Base-by-base conservation (phyloP, 2,113 vertebrate species). In the Clarias batrachus region DNA sequence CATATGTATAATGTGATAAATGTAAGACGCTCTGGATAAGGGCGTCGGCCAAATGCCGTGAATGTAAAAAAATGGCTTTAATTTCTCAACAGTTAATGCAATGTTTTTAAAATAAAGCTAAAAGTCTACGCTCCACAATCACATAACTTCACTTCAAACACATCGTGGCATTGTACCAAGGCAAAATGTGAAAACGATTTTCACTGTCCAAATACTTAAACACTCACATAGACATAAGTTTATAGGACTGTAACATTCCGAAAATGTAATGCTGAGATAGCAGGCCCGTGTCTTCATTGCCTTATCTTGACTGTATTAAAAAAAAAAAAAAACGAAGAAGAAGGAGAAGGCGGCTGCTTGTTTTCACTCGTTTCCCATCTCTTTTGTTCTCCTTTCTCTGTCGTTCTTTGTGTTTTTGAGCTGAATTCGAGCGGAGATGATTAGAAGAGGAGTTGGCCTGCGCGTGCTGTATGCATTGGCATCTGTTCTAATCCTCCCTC, bases 401-500 rank as follows among this genome's bases (percentile, higher is more conserved):
- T 59, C 48, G 10, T 81, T 86, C 70, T 79, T 68, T 68, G 62
- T 68, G 84, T 37, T 79, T 41, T 10, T 21, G 74, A 37, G 84
- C 19, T 13, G 66, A 74, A 71, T 81, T 73, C 21, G 66, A 81
- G 56, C 41, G 25, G 78, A 57, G 33, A 52, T 33, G 66, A 62
- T 73, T 60, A 57, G 63, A 66, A 81, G 23, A 74, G 56, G 76
- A 68, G 74, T 80, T 33, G 84, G 84, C 76, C 84, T 25, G 68
- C 30, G 30, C 30, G 76, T 86, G 79, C 57, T 62, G 78, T 62
- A 81, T 74, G 37, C 37, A 30, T 60, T 74, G 85, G 85, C 85
- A 86, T 82, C 78, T 81, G 54, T 52, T 81, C 52, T 81, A 86
- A 81, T 81, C 77, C 74, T 9, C 56, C 85, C 59, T 84, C 83